Evolutionary conservation across 2,888 invertebrate genomes (phyloP), one percentile per base, ranked within the genome.

Genomic region (Chalcis sispes): DNA sequence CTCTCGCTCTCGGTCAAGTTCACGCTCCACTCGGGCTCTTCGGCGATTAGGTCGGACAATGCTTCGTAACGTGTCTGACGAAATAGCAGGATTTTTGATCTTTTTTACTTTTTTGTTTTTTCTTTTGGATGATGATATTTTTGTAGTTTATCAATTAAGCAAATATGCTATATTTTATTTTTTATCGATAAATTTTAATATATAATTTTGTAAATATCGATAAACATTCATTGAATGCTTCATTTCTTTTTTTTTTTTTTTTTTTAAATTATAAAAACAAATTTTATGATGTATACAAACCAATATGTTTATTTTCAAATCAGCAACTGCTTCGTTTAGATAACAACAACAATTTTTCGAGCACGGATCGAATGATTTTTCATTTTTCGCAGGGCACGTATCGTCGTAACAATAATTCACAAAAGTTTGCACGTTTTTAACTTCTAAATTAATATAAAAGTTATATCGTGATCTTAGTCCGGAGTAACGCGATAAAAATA

Each of bases 1-100:
- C 62, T 48, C 71, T 83, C 81, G 78, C 80, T 80, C 56, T 58
- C 56, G 65, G 79, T 82, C 78, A 81, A 77, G 65, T 79, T 62
- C 40, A 80, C 62, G 56, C 58, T 79, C 74, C 78, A 79, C n/a
- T n/a, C n/a, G 1, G 20, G 32, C 10, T 74, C 69, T n/a, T 18
- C 27, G 4, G 4, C n/a, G 10, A 13, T 13, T 13, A 71, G n/a
- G 15, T 2, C n/a, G n/a, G n/a, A 8, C 23, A 75, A 10, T 2
- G 54, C 54, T 0, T 52, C 42, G 8, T 7, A 36, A 8, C 62
- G 64, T 2, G 13, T 32, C 70, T 59, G 50, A 46, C 56, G 42
- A 42, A 13, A 15, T 13, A 36, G 4, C 36, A 36, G 36, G 10
- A 36, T 7, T 36, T n/a, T n/a, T n/a, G n/a, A 10, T 36, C 36